Percentiles rank a stretch among this genome's conserved stretches.
phyloP scores from a whole-genome alignment of 1,140 invertebrate genomes.

The Pentalonia nigronervosa region DNA sequence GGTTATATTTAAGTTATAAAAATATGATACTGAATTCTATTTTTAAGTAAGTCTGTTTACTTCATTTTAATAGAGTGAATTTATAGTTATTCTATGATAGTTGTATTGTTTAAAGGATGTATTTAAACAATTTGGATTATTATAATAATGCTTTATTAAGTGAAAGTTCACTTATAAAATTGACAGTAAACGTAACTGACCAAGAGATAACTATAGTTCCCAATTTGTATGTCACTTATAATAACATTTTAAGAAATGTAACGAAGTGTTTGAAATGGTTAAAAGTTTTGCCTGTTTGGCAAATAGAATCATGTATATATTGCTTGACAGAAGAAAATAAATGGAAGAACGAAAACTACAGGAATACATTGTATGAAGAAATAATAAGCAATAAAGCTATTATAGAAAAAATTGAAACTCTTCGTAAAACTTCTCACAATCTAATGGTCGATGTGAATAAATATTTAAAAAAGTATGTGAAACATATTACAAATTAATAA shows the following conservation, averaged over 20 bases:
- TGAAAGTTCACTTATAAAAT: neutral
- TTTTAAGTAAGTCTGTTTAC: conserved; percentile 13
- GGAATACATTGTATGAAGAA: conserved; percentile 21
- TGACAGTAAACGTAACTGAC: neutral
- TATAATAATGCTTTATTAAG: conserved; percentile 15
- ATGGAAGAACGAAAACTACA: neutral
- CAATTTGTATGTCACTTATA: conserved; percentile 18
- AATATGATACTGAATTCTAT: conserved; percentile 7
- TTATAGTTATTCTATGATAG: neutral
- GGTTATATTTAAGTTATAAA: neutral
- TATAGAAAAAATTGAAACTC: neutral
- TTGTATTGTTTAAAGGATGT: conserved; percentile 8
- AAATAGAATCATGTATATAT: neutral
- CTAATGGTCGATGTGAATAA: conserved; percentile 38
- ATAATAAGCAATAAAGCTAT: neutral
- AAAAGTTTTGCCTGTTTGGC: neutral
- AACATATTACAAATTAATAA: neutral
- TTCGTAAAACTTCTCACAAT: neutral
- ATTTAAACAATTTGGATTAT: neutral
- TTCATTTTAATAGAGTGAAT: neutral
- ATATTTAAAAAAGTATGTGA: conserved; percentile 48
- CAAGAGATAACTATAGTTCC: neutral
- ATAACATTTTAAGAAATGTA: conserved; percentile 8
- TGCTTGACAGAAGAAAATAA: neutral
- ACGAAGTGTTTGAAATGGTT: neutral